Conservation (phyloP, 2,797 vertebrate genomes). For the Siniperca obscura region DNA sequence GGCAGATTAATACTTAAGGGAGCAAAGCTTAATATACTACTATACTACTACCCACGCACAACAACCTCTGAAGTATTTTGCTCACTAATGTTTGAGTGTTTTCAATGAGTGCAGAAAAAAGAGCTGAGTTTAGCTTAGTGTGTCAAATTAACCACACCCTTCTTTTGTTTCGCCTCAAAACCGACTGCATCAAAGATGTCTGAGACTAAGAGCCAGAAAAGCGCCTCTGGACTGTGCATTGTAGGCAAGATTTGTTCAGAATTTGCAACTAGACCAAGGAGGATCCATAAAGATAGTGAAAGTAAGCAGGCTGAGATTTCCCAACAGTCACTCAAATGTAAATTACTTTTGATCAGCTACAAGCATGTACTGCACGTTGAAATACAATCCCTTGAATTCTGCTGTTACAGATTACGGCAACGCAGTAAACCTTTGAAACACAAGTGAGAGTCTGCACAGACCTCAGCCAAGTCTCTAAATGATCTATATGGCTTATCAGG, state of each 20-base stretch:
- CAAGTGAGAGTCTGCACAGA: background rate
- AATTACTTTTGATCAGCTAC: conserved; percentile 25
- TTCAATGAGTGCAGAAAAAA: conserved; percentile 44
- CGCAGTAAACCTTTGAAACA: conserved; percentile 17
- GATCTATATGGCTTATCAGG: background rate
- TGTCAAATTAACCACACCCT: conserved; percentile 60
- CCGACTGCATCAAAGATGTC: conserved; percentile 54
- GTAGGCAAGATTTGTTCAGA: conserved; percentile 37
- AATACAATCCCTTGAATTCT: background rate
- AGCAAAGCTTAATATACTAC: conserved; percentile 54
- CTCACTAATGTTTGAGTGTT: conserved; percentile 67
- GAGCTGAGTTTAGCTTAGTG: conserved; percentile 45
- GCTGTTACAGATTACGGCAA: conserved; percentile 4
- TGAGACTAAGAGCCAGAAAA: conserved; percentile 47
- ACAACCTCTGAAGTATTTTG: conserved; percentile 51
- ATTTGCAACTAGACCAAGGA: conserved; percentile 45
- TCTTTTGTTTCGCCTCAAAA: conserved; percentile 58
- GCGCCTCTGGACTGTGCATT: conserved; percentile 39
- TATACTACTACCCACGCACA: conserved; percentile 48
- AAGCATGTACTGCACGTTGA: conserved; percentile 9
- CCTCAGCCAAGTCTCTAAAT: background rate
- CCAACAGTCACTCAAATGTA: conserved; percentile 14
- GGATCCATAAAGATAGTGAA: conserved; percentile 15
- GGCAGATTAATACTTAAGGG: conserved; percentile 60
- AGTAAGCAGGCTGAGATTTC: conserved; percentile 2